These are phyloP conservation scores for Pyrochroa serraticornis DNA, from an alignment of 2,888 invertebrate genomes.

Conservation along the genomic window DNA sequence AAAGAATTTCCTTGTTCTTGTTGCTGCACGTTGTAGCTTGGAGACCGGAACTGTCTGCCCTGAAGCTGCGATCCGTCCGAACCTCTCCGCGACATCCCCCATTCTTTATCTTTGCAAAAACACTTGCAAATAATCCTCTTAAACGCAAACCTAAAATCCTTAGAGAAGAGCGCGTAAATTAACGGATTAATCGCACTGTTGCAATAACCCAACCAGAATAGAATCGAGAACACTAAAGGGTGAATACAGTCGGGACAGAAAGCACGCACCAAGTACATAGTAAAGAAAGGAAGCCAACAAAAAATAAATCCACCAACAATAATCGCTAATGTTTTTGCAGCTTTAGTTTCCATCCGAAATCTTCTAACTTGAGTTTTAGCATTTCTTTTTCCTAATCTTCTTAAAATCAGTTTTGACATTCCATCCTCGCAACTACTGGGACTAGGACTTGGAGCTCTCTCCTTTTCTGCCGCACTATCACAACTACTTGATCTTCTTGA, in stretches of 20 bases:
- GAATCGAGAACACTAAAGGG: slow-evolving; percentile 83
- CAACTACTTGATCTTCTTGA: slow-evolving; percentile 61
- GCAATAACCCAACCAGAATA: slow-evolving; percentile 98
- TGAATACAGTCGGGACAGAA: slow-evolving; percentile 87
- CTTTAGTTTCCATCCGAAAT: slow-evolving; percentile 95
- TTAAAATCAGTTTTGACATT: slow-evolving; percentile 59
- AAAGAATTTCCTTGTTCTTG: slow-evolving; percentile 62
- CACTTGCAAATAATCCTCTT: slow-evolving; percentile 89
- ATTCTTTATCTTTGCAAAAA: slow-evolving; percentile 66
- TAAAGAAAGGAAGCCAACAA: slow-evolving; percentile 98
- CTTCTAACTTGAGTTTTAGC: slow-evolving; percentile 91
- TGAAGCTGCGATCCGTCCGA: slow-evolving; percentile 64
- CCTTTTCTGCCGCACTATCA: slow-evolving; percentile 59
- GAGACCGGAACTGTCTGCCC: slow-evolving; percentile 60
- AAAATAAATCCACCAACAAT: slow-evolving; percentile 96
- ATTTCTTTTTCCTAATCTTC: slow-evolving; percentile 79
- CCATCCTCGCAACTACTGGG: slow-evolving; percentile 49
- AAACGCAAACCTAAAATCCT: slow-evolving; percentile 92
- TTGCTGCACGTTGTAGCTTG: slow-evolving; percentile 64
- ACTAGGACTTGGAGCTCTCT: slow-evolving; percentile 60
- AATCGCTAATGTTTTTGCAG: slow-evolving; percentile 94
- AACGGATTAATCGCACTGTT: slow-evolving; percentile 96
- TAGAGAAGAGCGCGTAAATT: slow-evolving; percentile 93
- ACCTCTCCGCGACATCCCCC: slow-evolving; percentile 59
- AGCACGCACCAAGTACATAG: slow-evolving; percentile 88